Conservation (phyloP, 2,113 vertebrate genomes). For the Nesogale talazaci region DNA sequence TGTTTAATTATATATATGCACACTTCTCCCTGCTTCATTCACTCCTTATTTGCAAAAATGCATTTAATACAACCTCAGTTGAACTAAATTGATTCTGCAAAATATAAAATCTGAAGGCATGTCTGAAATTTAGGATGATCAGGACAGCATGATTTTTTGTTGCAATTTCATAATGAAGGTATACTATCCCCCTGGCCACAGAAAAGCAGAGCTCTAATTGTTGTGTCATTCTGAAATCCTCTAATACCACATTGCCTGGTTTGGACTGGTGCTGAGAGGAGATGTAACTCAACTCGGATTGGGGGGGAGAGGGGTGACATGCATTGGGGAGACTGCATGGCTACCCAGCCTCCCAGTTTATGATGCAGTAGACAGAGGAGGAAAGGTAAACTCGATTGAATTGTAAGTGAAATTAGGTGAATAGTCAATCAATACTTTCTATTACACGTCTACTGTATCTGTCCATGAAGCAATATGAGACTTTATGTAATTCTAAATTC, state of each 20-base stretch:
- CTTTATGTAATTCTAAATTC: background rate
- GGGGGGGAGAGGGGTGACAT: no score
- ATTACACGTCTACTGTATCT: background rate
- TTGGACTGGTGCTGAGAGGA: background rate
- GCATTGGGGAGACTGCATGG: background rate
- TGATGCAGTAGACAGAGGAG: background rate
- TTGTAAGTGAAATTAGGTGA: background rate
- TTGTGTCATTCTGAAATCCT: background rate
- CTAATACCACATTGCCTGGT: background rate
- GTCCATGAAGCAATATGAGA: background rate
- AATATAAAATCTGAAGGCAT: background rate
- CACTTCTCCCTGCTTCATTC: background rate
- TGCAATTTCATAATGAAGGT: background rate
- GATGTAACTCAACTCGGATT: no score
- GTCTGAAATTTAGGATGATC: background rate
- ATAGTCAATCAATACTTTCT: background rate
- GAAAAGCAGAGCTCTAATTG: background rate
- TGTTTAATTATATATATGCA: background rate
- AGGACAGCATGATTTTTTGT: background rate
- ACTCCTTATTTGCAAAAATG: background rate
- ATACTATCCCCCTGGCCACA: background rate
- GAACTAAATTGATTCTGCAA: background rate
- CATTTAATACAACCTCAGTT: background rate
- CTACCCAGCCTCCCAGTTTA: no score
- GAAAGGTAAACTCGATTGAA: background rate